These are phyloP conservation scores for Lasioglossum marginatum DNA, from an alignment of 2,888 invertebrate genomes.

Conservation along the genomic window DNA sequence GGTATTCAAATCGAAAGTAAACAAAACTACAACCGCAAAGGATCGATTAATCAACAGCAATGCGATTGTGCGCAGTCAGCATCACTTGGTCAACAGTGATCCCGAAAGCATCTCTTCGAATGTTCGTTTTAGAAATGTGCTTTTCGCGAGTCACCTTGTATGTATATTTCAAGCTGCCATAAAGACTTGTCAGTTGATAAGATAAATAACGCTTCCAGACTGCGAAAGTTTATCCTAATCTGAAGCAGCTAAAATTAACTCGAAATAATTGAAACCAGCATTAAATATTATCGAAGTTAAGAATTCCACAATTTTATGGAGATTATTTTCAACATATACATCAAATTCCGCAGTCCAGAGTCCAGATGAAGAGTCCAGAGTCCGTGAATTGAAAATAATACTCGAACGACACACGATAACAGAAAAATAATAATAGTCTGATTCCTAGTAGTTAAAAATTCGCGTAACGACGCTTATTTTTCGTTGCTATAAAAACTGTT, in stretches of 20 bases:
- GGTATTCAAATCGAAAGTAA: neutral
- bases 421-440: slow-evolving; percentile 20
- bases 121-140: neutral
- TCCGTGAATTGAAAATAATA: neutral
- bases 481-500: slow-evolving; percentile 18
- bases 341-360: neutral
- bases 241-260: neutral
- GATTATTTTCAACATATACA: neutral
- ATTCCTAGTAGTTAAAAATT: slow-evolving; percentile 13
- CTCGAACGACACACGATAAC: slow-evolving; percentile 13
- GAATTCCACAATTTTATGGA: neutral
- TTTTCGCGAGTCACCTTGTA: neutral
- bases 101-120: slow-evolving; percentile 19
- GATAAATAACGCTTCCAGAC: neutral
- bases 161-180: neutral
- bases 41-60: slow-evolving; percentile 39
- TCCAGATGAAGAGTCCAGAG: too few species aligned
- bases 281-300: neutral
- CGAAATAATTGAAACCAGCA: neutral
- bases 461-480: slow-evolving; percentile 5
- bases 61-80: slow-evolving; percentile 52
- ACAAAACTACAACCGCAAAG: slow-evolving; percentile 50
- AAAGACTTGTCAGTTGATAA: neutral
- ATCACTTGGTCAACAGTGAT: slow-evolving; percentile 31
- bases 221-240: neutral